Evolutionary conservation across 2,113 vertebrate genomes (phyloP).

Genomic region (Nestor notabilis): DNA sequence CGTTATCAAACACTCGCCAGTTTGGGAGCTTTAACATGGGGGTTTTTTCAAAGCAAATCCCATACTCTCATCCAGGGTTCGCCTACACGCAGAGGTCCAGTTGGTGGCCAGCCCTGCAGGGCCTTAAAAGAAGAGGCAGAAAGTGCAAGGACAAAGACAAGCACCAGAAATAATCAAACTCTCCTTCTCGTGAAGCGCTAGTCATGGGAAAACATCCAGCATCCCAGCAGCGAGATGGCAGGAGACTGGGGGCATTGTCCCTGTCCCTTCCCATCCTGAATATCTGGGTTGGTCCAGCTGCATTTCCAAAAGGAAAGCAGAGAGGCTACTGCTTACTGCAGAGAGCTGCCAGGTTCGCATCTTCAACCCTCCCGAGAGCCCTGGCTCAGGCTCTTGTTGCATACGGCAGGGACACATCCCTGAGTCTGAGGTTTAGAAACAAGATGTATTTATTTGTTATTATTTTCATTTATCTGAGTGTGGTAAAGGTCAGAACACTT

Average conservation of each 20-base stretch:
- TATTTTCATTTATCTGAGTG: constrained; percentile 48
- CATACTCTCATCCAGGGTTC: not conserved
- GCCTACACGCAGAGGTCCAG: not conserved
- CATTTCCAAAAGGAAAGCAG: not conserved
- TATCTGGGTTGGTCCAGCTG: not conserved
- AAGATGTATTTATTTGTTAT: constrained; percentile 50
- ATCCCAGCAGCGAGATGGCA: not conserved
- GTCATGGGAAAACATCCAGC: not conserved
- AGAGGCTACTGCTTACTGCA: not conserved
- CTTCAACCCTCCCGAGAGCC: not conserved
- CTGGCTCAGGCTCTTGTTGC: not conserved
- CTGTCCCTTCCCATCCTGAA: not conserved
- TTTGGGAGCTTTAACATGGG: not conserved
- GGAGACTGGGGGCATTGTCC: not conserved
- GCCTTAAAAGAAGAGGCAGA: not conserved
- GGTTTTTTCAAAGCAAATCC: not conserved
- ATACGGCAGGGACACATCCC: not conserved
- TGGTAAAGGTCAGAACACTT: constrained; percentile 54
- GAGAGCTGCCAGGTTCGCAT: not conserved
- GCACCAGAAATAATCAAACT: not conserved
- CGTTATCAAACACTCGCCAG: not conserved
- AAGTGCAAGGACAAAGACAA: not conserved
- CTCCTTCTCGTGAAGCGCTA: not conserved
- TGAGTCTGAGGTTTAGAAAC: constrained; percentile 21
- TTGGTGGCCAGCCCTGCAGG: not conserved